Conservation (phyloP, 2,113 vertebrate species). For the Corythaeola cristata region DNA sequence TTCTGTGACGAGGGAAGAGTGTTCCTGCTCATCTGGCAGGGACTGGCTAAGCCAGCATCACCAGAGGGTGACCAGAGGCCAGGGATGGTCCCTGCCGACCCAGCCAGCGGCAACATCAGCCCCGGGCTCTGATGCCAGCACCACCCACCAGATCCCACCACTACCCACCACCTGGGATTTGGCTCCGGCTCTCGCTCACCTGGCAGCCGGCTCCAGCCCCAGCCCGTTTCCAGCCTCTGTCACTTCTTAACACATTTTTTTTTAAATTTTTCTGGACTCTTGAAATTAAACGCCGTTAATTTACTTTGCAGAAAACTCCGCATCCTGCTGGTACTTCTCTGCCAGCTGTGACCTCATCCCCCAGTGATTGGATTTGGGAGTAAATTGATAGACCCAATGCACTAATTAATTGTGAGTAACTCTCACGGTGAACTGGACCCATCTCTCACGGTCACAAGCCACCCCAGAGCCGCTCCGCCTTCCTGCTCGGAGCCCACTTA, state of each 20-base stretch:
- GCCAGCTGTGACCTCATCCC: constrained; percentile 56
- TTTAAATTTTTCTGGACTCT: not conserved
- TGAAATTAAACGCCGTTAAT: constrained; percentile 28
- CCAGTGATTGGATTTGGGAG: constrained; percentile 2
- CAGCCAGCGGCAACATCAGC: not conserved
- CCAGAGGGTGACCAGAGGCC: accelerated
- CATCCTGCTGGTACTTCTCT: constrained; percentile 1
- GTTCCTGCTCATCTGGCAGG: not conserved
- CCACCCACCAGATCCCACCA: not conserved
- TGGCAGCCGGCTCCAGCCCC: not conserved
- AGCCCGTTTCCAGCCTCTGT: not conserved
- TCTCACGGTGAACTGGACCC: not conserved
- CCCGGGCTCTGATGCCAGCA: not conserved
- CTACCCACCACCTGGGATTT: not conserved
- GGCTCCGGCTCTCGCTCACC: not conserved
- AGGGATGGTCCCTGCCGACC: not conserved
- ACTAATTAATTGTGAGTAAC: constrained; percentile 47
- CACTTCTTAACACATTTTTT: not conserved
- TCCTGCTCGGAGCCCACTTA: not conserved
- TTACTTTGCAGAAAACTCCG: constrained; percentile 3
- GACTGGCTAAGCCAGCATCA: not conserved
- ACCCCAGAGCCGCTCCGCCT: not conserved
- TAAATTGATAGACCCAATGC: constrained; percentile 45
- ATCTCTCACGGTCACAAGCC: not conserved
- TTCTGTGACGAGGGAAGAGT: not conserved